A percentile compares a stretch with the other conserved stretches of the same genome.
phyloP scores from a whole-genome alignment of 1,140 invertebrate species.

The Bactericera cockerelli region DNA sequence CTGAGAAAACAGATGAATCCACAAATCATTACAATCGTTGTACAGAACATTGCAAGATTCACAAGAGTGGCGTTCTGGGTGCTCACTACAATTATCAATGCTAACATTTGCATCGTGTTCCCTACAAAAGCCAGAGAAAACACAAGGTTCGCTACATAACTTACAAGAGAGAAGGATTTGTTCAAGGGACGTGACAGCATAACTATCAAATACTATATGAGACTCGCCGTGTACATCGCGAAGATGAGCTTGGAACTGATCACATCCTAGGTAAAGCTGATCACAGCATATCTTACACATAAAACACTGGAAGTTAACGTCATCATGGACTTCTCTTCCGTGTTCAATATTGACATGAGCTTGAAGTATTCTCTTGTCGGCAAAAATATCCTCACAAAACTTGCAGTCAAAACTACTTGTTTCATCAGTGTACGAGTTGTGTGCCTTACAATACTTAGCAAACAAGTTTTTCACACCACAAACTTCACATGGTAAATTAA shows the following conservation, averaged over 20 bases:
- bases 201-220: neutral
- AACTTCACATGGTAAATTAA: neutral
- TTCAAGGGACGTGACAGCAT: neutral
- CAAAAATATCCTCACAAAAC: neutral
- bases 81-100: constrained; percentile 5
- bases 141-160: neutral
- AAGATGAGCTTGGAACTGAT: constrained; percentile 1
- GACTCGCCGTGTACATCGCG: neutral
- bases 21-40: neutral
- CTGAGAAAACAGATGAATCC: constrained; percentile 1
- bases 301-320: neutral
- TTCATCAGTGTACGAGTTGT: neutral
- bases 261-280: neutral
- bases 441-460: constrained; percentile 3
- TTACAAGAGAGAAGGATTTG: constrained; percentile 1
- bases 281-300: constrained; percentile 4
- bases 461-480: neutral
- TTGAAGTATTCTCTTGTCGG: neutral
- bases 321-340: neutral
- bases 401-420: neutral
- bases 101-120: constrained; percentile 1
- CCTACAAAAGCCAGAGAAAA: neutral
- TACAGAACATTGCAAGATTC: neutral
- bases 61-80: neutral
- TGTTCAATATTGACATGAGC: constrained; percentile 7